These are phyloP conservation scores for Caranx melampygus DNA, from an alignment of 2,113 vertebrate genomes.

Conservation along the genomic window DNA sequence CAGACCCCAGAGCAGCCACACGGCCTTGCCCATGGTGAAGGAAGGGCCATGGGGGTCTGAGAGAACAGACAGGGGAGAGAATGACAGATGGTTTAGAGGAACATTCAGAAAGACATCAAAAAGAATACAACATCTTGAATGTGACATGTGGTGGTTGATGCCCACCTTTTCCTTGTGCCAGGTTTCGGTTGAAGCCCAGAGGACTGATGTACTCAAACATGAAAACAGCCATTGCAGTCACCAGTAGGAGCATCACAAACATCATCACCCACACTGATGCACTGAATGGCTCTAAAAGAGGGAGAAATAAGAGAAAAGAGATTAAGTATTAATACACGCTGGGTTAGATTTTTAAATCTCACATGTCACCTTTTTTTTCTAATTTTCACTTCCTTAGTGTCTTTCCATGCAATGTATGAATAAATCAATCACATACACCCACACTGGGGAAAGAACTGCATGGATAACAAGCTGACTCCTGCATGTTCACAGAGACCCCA, in stretches of 20 bases:
- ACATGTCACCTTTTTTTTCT: conserved; percentile 38
- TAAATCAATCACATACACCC: conserved; percentile 34
- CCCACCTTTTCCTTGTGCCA: conserved; percentile 96
- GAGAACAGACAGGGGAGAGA: background rate
- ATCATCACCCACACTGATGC: conserved; percentile 99
- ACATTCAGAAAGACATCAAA: background rate
- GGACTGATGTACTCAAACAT: conserved; percentile 99
- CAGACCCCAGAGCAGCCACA: conserved; percentile 98
- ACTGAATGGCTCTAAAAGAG: conserved; percentile 94
- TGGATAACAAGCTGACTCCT: conserved; percentile 38
- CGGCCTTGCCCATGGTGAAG: conserved; percentile 98
- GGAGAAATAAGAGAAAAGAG: conserved; percentile 39
- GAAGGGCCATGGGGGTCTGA: conserved; percentile 96
- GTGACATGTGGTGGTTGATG: background rate
- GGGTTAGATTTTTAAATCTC: conserved; percentile 3
- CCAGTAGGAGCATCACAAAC: conserved; percentile 98
- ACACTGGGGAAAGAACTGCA: background rate
- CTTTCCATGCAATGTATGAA: conserved; percentile 34
- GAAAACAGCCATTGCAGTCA: conserved; percentile 97
- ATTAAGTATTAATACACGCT: conserved; percentile 18
- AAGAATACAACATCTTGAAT: background rate
- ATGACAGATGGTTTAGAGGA: background rate
- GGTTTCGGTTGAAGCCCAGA: conserved; percentile 96
- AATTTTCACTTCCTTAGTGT: background rate
- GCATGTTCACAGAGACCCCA: conserved; percentile 34